Evolutionary conservation across 2,888 invertebrate species (phyloP).

Genomic region (Cheilosia pagana): DNA sequence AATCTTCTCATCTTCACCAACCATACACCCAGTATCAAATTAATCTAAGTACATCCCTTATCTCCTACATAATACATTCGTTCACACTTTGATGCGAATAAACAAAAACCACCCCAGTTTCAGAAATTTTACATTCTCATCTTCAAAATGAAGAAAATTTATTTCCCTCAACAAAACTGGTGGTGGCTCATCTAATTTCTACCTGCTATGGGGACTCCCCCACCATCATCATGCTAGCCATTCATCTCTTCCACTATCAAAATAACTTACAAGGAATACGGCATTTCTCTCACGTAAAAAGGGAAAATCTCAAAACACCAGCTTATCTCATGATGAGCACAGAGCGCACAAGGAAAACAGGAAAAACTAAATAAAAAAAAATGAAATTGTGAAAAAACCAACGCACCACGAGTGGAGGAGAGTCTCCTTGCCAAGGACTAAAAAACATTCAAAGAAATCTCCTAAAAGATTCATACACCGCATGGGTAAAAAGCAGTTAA

Average conservation of each 20-base stretch:
- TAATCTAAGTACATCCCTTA: conserved; percentile 55
- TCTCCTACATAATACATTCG: conserved; percentile 51
- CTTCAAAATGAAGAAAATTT: conserved; percentile 37
- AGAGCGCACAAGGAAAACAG: conserved; percentile 5
- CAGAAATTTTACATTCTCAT: conserved; percentile 47
- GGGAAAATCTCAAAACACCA: conserved; percentile 59
- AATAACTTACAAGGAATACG: conserved; percentile 53
- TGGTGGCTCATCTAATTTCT: conserved; percentile 60
- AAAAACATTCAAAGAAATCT: conserved; percentile 58
- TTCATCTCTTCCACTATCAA: conserved; percentile 6
- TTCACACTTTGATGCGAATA: conserved; percentile 31
- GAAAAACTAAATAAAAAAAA: conserved; percentile 12
- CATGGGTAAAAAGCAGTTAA: conserved; percentile 73
- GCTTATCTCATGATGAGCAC: conserved; percentile 54
- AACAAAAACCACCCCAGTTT: conserved; percentile 35
- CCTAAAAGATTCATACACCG: conserved; percentile 73
- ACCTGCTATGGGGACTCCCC: conserved; percentile 26
- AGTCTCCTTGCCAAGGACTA: conserved; percentile 26
- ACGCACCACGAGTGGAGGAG: conserved; percentile 41
- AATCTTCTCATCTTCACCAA: conserved; percentile 1
- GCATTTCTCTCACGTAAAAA: conserved; percentile 70
- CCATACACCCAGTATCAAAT: conserved; percentile 11
- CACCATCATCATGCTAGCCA: not conserved
- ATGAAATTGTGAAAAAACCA: conserved; percentile 37
- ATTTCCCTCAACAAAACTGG: conserved; percentile 12